Evolutionary conservation across 1,140 invertebrate species (phyloP), one percentile per base, ranked within the genome.

Genomic region (Anoplolepis gracilipes): DNA sequence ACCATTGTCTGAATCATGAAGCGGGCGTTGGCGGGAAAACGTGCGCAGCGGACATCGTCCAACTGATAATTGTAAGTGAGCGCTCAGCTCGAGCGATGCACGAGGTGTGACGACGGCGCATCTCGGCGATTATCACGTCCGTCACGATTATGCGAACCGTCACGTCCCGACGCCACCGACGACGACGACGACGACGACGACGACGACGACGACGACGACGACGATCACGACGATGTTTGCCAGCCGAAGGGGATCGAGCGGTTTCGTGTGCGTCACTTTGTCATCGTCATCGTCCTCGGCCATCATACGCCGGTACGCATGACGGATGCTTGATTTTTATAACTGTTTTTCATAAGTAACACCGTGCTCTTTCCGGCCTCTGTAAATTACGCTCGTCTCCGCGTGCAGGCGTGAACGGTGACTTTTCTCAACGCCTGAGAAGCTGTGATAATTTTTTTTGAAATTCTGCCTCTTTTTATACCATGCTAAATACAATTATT

Each of bases 101-200:
- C 85, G 75, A 85, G 72, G 88, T 91, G 88, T 88, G 88, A 91
- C 88, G 88, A 75, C 87, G 78, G 85, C 87, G 87, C 90, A 84
- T 91, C 88, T 88, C 86, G 87, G 76, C 90, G 91, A 93, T 93
- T 93, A 93, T 92, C 88, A 85, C 87, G 92, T 93, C 92, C 89
- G 92, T 93, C 92, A 92, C 90, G 90, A 93, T 92, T 93, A 92
- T 87, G 88, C 89, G 87, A 81, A 69, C 81, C 86, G 92, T 92
- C 91, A 90, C 73, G 82, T 85, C 73, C 75, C 73, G 86, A 86
- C 72, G 75, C 62, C 75, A 61, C 39, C 64, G 46, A 75, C 72
- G 25, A 30, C 22, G 62, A 57, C 75, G 55, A 53, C 57, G 65
- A 53, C 22, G 22, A 59, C 77, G 67, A 87, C 81, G 69, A 76